Evolutionary conservation across 2,113 vertebrate genomes (phyloP).

Genomic region (Felis chaus): DNA sequence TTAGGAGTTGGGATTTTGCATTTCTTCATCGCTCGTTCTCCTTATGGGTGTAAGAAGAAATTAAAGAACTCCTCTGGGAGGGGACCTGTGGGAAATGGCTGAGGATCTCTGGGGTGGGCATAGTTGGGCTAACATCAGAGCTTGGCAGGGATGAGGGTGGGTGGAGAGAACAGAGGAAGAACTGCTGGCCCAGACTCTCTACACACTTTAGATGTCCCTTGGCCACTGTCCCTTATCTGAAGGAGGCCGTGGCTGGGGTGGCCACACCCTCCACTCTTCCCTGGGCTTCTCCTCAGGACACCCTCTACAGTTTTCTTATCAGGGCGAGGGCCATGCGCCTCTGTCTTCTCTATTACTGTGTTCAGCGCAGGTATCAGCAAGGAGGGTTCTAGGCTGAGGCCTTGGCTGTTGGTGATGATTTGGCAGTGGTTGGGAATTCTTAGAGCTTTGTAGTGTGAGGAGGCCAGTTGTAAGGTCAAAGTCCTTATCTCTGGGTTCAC

Average conservation of each 20-base stretch:
- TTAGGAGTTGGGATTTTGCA: background rate
- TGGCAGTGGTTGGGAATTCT: background rate
- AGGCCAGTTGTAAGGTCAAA: background rate
- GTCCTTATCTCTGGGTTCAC: background rate
- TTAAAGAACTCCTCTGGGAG: constrained; percentile 33
- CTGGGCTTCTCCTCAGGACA: background rate
- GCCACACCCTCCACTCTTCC: too few species aligned
- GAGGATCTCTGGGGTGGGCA: background rate
- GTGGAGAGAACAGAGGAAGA: background rate
- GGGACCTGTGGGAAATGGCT: background rate
- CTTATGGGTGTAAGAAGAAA: background rate
- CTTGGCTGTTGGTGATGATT: background rate
- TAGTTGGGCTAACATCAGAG: background rate
- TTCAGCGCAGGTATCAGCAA: background rate
- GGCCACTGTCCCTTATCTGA: background rate
- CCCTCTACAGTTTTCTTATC: background rate
- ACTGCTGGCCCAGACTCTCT: background rate
- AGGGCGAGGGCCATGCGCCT: background rate
- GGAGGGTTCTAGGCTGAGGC: background rate
- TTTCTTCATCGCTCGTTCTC: background rate
- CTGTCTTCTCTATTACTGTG: background rate
- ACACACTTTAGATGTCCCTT: background rate
- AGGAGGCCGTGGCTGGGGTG: background rate
- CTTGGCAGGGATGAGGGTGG: background rate
- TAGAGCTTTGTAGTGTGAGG: background rate